A percentile compares a stretch with the other conserved stretches of the same genome.
Conservation (phyloP, 1,140 invertebrate genomes). For the Zophobas morio region DNA sequence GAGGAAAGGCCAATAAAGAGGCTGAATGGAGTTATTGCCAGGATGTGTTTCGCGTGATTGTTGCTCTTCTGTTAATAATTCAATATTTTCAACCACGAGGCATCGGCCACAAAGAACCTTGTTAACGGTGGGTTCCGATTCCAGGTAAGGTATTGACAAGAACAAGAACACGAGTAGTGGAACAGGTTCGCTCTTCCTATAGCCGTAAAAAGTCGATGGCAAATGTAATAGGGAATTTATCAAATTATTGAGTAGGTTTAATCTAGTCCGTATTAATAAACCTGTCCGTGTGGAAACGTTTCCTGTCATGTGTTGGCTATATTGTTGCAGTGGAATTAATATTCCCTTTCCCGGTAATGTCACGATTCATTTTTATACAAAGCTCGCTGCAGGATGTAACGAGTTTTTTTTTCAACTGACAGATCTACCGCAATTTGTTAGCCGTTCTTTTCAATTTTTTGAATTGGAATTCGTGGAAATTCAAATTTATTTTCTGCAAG, state of each 20-base stretch:
- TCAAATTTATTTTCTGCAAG: too few species aligned
- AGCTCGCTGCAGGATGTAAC: background rate
- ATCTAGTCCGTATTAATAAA: conserved; percentile 34
- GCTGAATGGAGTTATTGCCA: background rate
- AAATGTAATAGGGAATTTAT: conserved; percentile 32
- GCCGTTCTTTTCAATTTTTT: too few species aligned
- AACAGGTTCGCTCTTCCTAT: conserved; percentile 23
- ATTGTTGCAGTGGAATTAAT: conserved; percentile 16
- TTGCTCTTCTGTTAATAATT: conserved; percentile 9
- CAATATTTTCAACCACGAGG: conserved; percentile 21
- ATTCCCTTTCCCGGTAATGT: conserved; percentile 21
- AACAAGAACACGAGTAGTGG: conserved; percentile 36
- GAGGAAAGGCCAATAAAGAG: conserved; percentile 25
- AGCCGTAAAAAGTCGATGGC: conserved; percentile 19
- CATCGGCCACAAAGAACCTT: conserved; percentile 25
- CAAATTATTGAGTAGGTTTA: conserved; percentile 36
- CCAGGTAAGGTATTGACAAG: conserved; percentile 31
- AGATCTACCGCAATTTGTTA: too few species aligned
- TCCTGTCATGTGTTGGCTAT: conserved; percentile 27
- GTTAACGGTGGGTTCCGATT: conserved; percentile 32
- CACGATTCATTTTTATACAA: conserved; percentile 4
- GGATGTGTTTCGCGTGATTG: conserved; percentile 8
- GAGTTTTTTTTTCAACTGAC: background rate
- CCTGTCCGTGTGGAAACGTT: conserved; percentile 31
- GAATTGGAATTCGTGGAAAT: too few species aligned